A percentile compares a stretch with the other conserved stretches of the same genome.
phyloP scores from a whole-genome alignment of 1,140 invertebrate genomes.

The Ruditapes philippinarum region DNA sequence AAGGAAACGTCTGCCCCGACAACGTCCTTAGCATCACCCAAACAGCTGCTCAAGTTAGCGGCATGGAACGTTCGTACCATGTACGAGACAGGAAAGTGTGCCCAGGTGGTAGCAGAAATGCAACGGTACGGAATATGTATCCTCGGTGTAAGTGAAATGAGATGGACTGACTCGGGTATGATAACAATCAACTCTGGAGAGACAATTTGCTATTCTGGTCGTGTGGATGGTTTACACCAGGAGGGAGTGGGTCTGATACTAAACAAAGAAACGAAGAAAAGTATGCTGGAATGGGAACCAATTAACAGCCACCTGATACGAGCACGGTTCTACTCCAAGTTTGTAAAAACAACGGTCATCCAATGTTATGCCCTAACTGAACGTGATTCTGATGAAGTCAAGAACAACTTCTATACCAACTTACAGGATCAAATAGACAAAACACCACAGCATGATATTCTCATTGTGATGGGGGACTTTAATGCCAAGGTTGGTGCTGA shows the following conservation, averaged over 20 bases:
- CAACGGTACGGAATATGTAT: background rate
- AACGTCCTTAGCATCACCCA: conserved; percentile 3
- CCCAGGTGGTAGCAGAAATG: conserved; percentile 31
- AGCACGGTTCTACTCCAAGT: conserved; percentile 47
- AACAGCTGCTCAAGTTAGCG: background rate
- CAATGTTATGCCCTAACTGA: no score
- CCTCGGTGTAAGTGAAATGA: background rate
- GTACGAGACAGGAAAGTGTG: conserved; percentile 39
- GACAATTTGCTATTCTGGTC: background rate
- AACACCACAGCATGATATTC: no score
- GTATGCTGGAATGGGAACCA: conserved; percentile 59
- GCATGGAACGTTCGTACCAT: conserved; percentile 61
- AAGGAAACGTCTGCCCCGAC: background rate
- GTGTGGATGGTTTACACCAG: background rate
- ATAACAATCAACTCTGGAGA: no score
- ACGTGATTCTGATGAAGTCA: no score
- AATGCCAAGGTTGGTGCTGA: no score
- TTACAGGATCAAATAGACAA: no score
- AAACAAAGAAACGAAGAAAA: background rate
- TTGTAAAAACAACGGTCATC: conserved; percentile 54
- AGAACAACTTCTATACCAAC: no score
- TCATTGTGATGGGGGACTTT: no score
- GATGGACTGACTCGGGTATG: background rate
- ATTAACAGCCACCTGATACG: conserved; percentile 19
- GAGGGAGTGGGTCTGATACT: conserved; percentile 8